These are phyloP conservation scores for Typhlichthys subterraneus DNA, from an alignment of 2,797 vertebrate genomes.

Conservation along the genomic window DNA sequence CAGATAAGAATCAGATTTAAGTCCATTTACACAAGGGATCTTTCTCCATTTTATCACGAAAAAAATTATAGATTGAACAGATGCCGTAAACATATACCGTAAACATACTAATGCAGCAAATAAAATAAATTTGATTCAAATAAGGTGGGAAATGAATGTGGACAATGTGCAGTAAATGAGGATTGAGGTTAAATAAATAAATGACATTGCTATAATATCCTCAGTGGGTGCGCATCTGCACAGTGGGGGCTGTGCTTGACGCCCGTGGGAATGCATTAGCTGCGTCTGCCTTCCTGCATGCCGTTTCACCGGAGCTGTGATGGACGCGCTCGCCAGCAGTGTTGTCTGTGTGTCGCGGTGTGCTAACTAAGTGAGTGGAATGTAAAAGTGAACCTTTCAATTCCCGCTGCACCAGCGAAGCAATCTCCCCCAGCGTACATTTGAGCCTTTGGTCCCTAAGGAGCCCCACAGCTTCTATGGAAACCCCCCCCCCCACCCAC, in stretches of 20 bases:
- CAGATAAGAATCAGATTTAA: neutral
- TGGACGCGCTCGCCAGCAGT: constrained; percentile 23
- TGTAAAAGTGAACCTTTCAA: constrained; percentile 32
- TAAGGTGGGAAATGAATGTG: neutral
- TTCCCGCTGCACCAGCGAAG: constrained; percentile 30
- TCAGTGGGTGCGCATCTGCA: no score
- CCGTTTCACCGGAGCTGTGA: constrained; percentile 28
- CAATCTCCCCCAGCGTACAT: constrained; percentile 37
- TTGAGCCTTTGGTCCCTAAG: constrained; percentile 47
- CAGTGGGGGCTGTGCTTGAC: neutral
- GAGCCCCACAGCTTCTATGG: constrained; percentile 53
- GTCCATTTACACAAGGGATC: no score
- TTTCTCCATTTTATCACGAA: no score
- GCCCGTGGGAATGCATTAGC: constrained; percentile 37
- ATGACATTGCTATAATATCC: no score
- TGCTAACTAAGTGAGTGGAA: constrained; percentile 33
- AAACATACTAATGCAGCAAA: no score
- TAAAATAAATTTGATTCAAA: no score
- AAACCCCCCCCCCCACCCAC: constrained; percentile 41
- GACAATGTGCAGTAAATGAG: constrained; percentile 24
- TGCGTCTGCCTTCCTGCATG: constrained; percentile 26
- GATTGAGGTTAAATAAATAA: no score
- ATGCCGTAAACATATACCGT: no score
- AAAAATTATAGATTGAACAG: no score
- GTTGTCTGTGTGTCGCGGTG: constrained; percentile 5